Percentiles rank a stretch among this genome's conserved stretches.
These are phyloP conservation scores for Channallabes apus DNA, from an alignment of 2,797 vertebrate genomes.

Conservation along the genomic window DNA sequence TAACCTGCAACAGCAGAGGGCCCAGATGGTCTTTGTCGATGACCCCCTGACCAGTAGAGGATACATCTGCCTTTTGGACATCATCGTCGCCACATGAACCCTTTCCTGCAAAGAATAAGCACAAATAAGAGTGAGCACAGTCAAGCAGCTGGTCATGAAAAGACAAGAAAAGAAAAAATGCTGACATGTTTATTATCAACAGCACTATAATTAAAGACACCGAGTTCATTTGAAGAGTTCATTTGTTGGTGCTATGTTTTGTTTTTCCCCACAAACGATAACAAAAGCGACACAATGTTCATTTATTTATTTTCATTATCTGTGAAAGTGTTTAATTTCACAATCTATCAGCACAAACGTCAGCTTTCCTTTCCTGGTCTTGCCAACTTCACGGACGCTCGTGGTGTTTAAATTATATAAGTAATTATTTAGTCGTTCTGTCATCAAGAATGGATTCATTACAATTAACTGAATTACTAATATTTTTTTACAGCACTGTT, in stretches of 20 bases:
- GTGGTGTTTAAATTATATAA: neutral
- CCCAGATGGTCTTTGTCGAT: conserved; percentile 98
- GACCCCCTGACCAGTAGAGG: conserved; percentile 96
- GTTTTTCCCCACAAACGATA: neutral
- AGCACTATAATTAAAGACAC: neutral
- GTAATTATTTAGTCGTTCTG: neutral
- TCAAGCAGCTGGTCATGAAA: neutral
- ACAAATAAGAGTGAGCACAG: conserved; percentile 16
- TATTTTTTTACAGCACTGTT: neutral
- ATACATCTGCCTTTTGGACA: conserved; percentile 98
- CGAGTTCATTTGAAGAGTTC: neutral
- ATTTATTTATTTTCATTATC: neutral
- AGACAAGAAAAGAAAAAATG: neutral
- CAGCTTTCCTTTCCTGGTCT: neutral
- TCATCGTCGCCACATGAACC: conserved; percentile 89
- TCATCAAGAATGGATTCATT: neutral
- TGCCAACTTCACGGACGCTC: neutral
- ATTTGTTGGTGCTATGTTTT: neutral
- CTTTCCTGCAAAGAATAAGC: conserved; percentile 80
- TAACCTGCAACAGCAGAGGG: conserved; percentile 92
- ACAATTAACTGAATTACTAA: neutral
- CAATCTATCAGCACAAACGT: neutral
- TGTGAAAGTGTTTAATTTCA: neutral
- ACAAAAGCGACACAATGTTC: neutral
- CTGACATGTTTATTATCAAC: neutral